Percentiles rank a stretch among this genome's conserved stretches.
These are phyloP conservation scores for Caenorhabditis afra DNA, from an alignment of 2,888 invertebrate genomes.

Conservation along the genomic window DNA sequence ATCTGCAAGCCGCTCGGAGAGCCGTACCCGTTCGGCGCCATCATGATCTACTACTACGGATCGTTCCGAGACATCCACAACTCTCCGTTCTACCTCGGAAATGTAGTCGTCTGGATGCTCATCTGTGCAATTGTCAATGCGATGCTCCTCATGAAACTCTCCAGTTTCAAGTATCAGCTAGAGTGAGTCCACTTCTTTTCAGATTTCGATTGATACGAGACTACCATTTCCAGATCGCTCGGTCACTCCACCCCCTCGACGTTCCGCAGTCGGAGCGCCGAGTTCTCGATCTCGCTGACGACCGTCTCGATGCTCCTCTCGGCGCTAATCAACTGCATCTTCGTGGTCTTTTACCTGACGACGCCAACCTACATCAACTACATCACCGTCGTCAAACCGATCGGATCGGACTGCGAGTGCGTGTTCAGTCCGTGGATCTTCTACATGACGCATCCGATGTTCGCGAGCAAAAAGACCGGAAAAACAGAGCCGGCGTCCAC, in stretches of 20 bases:
- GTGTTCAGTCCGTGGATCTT: constrained; percentile 19
- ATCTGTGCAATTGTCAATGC: neutral
- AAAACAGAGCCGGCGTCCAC: neutral
- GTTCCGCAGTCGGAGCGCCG: constrained; percentile 1
- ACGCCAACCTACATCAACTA: constrained; percentile 17
- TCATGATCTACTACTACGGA: constrained; percentile 19
- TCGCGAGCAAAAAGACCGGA: neutral
- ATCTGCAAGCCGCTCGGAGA: constrained; percentile 14
- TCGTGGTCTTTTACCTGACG: constrained; percentile 16
- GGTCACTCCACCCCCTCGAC: neutral
- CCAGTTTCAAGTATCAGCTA: constrained; percentile 1
- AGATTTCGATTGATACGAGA: neutral
- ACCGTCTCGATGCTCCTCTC: constrained; percentile 28
- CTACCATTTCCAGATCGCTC: neutral
- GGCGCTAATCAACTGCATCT: constrained; percentile 21
- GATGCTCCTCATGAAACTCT: constrained; percentile 7
- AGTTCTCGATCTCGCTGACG: constrained; percentile 16
- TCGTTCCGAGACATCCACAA: constrained; percentile 12
- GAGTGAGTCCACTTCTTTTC: neutral
- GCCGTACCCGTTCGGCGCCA: constrained; percentile 15
- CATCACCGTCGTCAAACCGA: constrained; percentile 11
- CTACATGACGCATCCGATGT: constrained; percentile 16
- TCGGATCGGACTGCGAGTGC: constrained; percentile 19
- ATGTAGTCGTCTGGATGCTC: constrained; percentile 18
- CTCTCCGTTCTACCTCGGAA: constrained; percentile 9